These are phyloP conservation scores for Saccostrea cuccullata DNA, from an alignment of 1,140 invertebrate species.

Conservation along the genomic window DNA sequence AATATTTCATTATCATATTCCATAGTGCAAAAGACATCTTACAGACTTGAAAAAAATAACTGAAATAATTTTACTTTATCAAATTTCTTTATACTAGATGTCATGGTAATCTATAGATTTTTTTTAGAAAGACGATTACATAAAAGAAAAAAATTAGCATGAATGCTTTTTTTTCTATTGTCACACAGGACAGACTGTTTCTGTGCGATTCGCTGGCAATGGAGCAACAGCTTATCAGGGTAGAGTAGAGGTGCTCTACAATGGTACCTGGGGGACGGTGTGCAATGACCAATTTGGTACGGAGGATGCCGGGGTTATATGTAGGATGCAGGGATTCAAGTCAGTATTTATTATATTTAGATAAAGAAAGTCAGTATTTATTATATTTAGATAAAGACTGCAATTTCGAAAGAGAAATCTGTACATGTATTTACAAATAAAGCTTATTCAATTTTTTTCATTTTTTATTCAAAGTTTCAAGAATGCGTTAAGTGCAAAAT, in stretches of 20 bases:
- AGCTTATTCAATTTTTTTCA: no score
- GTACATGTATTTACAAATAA: no score
- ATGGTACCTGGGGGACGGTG: constrained; percentile 65
- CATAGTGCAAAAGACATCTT: not conserved
- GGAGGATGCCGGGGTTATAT: constrained; percentile 66
- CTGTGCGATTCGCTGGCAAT: constrained; percentile 41
- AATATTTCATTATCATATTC: not conserved
- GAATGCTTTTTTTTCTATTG: not conserved
- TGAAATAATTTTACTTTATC: no score
- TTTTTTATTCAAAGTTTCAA: no score
- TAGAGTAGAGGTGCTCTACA: constrained; percentile 62
- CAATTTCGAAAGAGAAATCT: no score
- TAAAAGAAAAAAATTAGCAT: no score
- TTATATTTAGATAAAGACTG: no score
- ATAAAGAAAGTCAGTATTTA: constrained; percentile 48
- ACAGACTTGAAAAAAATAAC: not conserved
- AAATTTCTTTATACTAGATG: not conserved
- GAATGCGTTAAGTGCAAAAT: no score
- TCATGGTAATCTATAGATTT: not conserved
- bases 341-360: constrained; percentile 37
- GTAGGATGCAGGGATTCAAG: constrained; percentile 64
- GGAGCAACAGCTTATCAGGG: constrained; percentile 48
- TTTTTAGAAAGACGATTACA: not conserved
- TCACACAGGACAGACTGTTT: constrained; percentile 14
- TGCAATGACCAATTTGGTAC: constrained; percentile 66